Percentiles rank a stretch among this genome's conserved stretches.
Conservation (phyloP, 2,797 vertebrate genomes). For the Gymnopithys bicolor region DNA sequence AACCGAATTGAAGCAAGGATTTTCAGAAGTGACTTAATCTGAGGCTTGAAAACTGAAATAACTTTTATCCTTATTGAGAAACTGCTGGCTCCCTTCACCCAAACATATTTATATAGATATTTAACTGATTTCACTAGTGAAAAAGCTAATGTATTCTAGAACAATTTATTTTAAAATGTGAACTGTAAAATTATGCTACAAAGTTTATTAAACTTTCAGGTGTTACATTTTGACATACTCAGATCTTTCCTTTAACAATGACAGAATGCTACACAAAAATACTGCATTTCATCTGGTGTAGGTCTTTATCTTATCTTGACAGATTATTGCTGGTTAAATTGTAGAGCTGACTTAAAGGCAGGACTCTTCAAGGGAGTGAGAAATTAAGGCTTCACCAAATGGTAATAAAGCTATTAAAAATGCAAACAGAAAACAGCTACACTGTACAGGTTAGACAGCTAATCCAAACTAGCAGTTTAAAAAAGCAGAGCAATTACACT, state of each 20-base stretch:
- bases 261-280: conserved; percentile 81
- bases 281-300: conserved; percentile 70
- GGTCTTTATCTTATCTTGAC: conserved; percentile 82
- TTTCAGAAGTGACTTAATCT: conserved; percentile 54
- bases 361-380: conserved; percentile 83
- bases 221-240: conserved; percentile 81
- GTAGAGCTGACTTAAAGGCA: conserved; percentile 84
- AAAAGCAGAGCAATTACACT: conserved; percentile 87
- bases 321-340: conserved; percentile 84
- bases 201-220: conserved; percentile 83
- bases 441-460: conserved; percentile 86
- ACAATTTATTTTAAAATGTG: conserved; percentile 71
- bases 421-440: conserved; percentile 86
- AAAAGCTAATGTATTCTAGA: conserved; percentile 64
- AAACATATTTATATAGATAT: conserved; percentile 32
- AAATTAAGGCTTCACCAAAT: conserved; percentile 87
- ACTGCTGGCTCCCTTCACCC: conserved; percentile 10
- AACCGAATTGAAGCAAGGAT: conserved; percentile 18
- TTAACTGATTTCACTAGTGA: conserved; percentile 58
- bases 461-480: conserved; percentile 85
- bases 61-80: conserved; percentile 56
- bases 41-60: conserved; percentile 64
- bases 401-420: conserved; percentile 88
- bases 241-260: conserved; percentile 80
- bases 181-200: conserved; percentile 78